phyloP scores from a whole-genome alignment of 1,140 invertebrate genomes.

The Tribolium madens region DNA sequence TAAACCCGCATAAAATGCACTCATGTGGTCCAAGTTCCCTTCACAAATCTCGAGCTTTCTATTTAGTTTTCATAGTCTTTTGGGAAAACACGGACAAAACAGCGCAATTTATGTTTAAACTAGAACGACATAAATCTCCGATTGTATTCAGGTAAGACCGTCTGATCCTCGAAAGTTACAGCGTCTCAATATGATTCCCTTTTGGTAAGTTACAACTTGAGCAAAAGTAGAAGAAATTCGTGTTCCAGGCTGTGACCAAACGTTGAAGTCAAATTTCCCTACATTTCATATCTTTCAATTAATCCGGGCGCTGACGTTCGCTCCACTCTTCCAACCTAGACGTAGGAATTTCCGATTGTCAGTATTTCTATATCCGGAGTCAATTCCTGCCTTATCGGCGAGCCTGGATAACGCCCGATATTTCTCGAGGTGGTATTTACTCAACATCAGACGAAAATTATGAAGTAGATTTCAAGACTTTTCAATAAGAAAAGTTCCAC shows the following conservation, averaged over 20 bases:
- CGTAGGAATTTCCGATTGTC: slow-evolving; percentile 52
- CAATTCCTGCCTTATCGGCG: slow-evolving; percentile 34
- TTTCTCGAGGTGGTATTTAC: slow-evolving; percentile 37
- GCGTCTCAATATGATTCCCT: background rate
- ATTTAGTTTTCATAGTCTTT: background rate
- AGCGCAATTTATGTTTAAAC: slow-evolving; percentile 12
- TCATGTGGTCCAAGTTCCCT: too few relatives aligned
- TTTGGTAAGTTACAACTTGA: background rate
- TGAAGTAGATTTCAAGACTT: slow-evolving; percentile 47
- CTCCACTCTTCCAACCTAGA: slow-evolving; percentile 40
- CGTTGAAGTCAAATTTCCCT: slow-evolving; percentile 3
- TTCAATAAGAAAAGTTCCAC: slow-evolving; percentile 41
- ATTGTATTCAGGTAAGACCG: slow-evolving; percentile 20
- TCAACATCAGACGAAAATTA: slow-evolving; percentile 49
- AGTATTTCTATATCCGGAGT: slow-evolving; percentile 52
- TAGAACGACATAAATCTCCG: slow-evolving; percentile 11
- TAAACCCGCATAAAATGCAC: too few relatives aligned
- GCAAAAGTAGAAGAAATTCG: background rate
- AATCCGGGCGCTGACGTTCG: slow-evolving; percentile 33
- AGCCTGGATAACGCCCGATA: slow-evolving; percentile 38
- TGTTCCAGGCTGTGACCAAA: background rate
- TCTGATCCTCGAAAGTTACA: slow-evolving; percentile 15
- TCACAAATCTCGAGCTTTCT: background rate
- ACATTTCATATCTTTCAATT: slow-evolving; percentile 52
- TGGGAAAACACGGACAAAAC: background rate